Evolutionary conservation across 1,140 invertebrate genomes (phyloP), one percentile per base, ranked within the genome.

Genomic region (Drosophila tani): DNA sequence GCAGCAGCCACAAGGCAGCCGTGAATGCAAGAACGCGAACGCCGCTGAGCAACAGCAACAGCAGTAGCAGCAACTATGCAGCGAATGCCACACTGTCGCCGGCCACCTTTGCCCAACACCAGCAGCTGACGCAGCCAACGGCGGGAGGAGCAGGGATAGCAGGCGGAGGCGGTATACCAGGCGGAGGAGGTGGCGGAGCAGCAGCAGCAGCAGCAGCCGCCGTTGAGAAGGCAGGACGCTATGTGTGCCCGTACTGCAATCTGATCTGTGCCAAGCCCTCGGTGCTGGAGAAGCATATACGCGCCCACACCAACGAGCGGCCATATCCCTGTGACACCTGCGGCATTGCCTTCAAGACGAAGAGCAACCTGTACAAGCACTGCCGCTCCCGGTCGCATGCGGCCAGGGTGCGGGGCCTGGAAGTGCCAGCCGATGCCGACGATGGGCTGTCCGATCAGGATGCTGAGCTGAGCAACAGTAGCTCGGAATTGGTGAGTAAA

Each of bases 311-410:
- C n/a, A 98, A 98, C 90, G 97, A 98, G 93, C 95, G 98, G 55
- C 97, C 97, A 21, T 99, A 96, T 94, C 97, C 97, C 14, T 99
- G 98, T 93, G 93, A 95, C 51, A 95, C 96, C 24, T 99, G 98
- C 93, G 97, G 97, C 57, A 97, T 98, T 93, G 96, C 97, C 60
- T 98, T 98, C 93, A 99, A 99, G 93, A 99, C 98, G 3, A 97
- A 97, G 91, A 98, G 97, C 79, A 99, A 99, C 93, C 94, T 98
- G 63, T 98, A 98, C 92, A 99, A 98, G 93, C 98, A 99, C 91
- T 96, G 96, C 82, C 93, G 94, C 91, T 97, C 97, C 1, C 94
- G 97, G 73, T 95, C 97, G 15, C 97, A 98, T 87, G 95, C 95
- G 24, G 94, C 96, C 49, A 95, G 96, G 78, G 93, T 94, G 74